Base-by-base conservation (phyloP, 2,797 vertebrate genomes). In the Lepus oiostolus region DNA sequence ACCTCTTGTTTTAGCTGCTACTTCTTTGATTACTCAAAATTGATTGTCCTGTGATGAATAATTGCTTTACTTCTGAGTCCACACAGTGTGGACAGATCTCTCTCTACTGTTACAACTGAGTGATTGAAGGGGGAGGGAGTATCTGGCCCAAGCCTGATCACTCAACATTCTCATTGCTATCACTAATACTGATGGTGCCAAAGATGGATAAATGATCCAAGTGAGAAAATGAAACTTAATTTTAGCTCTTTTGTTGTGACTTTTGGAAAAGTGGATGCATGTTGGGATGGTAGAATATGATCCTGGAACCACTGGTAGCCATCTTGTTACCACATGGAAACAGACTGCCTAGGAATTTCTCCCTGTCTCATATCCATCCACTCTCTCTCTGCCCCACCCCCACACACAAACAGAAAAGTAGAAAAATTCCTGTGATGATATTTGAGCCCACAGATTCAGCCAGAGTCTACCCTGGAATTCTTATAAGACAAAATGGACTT, bases 41-140 rank as follows among this genome's bases (percentile, higher is more conserved):
- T 2, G 3, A 47, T 7, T n/a, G 19, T 52, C 28, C 30, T 74
- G 50, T 38, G 38, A 30, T 22, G 32, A 54, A 17, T 17, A 24
- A 1, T 11, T 13, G 3, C 9, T 24, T 32, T 79, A 28, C 38
- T 35, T 76, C 67, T 67, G 17, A 32, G 35, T n/a, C 52, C 35
- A 0, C 0, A 7, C 10, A 10, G 13, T 35, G 28, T 62, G 11
- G 5, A 10, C 5, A 26, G 17, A 14, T 13, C 35, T 72, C 14
- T 10, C 7, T 42, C 21, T 50, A 32, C 9, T n/a, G 28, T 9
- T n/a, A 76, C 24, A 17, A 54, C 85, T 24, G 17, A 76, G 26
- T 9, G 11, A 3, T 3, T 74, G 35, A 79, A 62, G 17, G 87
- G 35, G 24, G 17, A 8, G 2, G 2, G 74, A 50, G 12, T 74